Percentiles rank a stretch among this genome's conserved stretches.
Evolutionary conservation across 1,140 invertebrate genomes (phyloP).

Genomic region (Meteorus sp.): DNA sequence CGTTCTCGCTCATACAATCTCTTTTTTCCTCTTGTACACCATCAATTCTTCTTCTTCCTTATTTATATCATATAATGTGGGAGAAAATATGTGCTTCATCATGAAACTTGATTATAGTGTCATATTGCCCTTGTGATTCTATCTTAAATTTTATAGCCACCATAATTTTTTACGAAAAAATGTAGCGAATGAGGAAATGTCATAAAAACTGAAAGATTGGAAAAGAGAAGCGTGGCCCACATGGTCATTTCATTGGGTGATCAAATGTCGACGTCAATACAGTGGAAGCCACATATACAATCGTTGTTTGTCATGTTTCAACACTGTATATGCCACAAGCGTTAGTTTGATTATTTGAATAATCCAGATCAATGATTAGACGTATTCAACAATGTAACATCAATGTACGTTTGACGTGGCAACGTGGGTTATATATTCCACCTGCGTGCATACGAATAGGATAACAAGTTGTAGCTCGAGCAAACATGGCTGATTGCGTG

Average conservation of each 20-base stretch:
- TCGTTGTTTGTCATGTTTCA: background rate
- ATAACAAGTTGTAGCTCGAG: conserved; percentile 32
- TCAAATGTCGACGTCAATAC: too few relatives aligned
- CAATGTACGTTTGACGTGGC: conserved; percentile 4
- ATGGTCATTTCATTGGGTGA: too few relatives aligned
- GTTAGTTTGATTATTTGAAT: background rate
- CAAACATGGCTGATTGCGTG: conserved; percentile 37
- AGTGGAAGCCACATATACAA: too few relatives aligned
- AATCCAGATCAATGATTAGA: conserved; percentile 14
- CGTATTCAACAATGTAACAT: background rate
- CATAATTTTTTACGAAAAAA: too few relatives aligned
- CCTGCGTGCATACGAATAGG: conserved; percentile 28
- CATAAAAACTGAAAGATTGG: too few relatives aligned
- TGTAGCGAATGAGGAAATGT: too few relatives aligned
- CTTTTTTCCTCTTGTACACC: conserved; percentile 5
- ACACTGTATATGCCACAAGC: background rate
- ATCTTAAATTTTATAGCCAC: too few relatives aligned
- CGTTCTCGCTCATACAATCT: background rate
- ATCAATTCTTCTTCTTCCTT: background rate
- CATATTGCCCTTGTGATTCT: too few relatives aligned
- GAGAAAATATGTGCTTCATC: conserved; percentile 5
- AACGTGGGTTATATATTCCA: conserved; percentile 7
- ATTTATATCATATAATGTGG: background rate
- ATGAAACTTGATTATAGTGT: conserved; percentile 15
- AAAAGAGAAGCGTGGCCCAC: too few relatives aligned